Conservation (phyloP, 2,888 invertebrate genomes). For the Pteria penguin region DNA sequence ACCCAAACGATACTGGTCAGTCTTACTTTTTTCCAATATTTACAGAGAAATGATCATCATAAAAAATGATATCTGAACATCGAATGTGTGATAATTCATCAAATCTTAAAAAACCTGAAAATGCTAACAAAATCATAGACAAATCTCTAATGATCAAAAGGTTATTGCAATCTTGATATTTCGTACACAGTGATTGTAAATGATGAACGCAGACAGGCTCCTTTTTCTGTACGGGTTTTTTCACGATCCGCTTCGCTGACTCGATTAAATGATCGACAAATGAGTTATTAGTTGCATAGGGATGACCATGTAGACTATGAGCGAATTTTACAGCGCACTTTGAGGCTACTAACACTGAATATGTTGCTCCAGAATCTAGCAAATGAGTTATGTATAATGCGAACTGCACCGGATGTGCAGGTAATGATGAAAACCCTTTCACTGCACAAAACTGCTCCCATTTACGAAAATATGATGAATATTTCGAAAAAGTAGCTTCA, state of each 20-base stretch:
- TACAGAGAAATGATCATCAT: conserved; percentile 4
- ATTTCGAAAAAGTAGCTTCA: not conserved
- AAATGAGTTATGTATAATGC: not conserved
- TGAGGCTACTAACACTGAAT: not conserved
- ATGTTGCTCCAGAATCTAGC: not conserved
- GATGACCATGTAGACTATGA: not conserved
- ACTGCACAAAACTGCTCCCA: not conserved
- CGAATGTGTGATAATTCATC: conserved; percentile 6
- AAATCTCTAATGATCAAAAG: not conserved
- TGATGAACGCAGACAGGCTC: not conserved
- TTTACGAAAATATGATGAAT: not conserved
- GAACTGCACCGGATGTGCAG: not conserved
- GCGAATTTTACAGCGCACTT: not conserved
- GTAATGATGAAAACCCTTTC: not conserved
- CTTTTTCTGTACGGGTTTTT: not conserved
- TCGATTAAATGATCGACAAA: not conserved
- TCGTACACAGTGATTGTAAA: not conserved
- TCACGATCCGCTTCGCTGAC: not conserved
- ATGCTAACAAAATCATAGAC: not conserved
- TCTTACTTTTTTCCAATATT: conserved; percentile 14
- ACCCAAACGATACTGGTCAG: conserved; percentile 6
- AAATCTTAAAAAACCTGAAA: not conserved
- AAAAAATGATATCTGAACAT: not conserved
- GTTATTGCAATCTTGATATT: not conserved
- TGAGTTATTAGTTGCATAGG: not conserved